phyloP scores from a whole-genome alignment of 2,113 vertebrate genomes.

The Oreamnos americanus region DNA sequence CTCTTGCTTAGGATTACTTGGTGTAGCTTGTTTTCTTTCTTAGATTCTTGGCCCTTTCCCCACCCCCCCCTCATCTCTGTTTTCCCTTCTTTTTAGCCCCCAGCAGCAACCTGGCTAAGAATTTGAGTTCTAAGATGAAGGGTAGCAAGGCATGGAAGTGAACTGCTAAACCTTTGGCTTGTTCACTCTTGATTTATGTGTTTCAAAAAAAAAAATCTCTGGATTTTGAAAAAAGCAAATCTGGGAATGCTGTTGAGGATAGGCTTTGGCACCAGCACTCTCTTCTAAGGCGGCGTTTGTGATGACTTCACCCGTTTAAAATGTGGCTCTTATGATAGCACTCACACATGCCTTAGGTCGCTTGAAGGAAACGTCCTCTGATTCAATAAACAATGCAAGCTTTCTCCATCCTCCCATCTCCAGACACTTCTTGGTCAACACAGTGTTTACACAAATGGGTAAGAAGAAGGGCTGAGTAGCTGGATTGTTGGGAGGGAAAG shows the following conservation, averaged over 20 bases:
- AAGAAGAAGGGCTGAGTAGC: slow-evolving; percentile 12
- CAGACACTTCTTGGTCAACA: slow-evolving; percentile 20
- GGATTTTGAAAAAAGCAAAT: slow-evolving; percentile 52
- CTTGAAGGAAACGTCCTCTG: slow-evolving; percentile 55
- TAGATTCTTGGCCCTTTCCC: neutral
- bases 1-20: slow-evolving; percentile 4
- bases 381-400: slow-evolving; percentile 66
- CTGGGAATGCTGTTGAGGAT: slow-evolving; percentile 66
- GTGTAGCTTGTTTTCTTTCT: neutral
- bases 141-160: neutral
- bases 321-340: slow-evolving; percentile 75
- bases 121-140: slow-evolving; percentile 8
- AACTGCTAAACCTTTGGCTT: slow-evolving; percentile 48
- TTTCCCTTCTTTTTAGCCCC: slow-evolving; percentile 30
- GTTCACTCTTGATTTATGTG: slow-evolving; percentile 55
- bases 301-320: slow-evolving; percentile 79
- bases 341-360: slow-evolving; percentile 66
- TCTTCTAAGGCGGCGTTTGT: slow-evolving; percentile 54
- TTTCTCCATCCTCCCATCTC: slow-evolving; percentile 35
- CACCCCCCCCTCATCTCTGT: neutral
- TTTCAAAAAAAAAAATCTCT: neutral
- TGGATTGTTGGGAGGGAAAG: slow-evolving; percentile 48
- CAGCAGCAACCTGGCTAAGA: neutral
- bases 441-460: slow-evolving; percentile 50
- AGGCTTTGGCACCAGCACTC: slow-evolving; percentile 51